Percentiles rank a stretch among this genome's conserved stretches.
Evolutionary conservation across 2,113 vertebrate genomes (phyloP).

Genomic region (Chloropsis hardwickii): DNA sequence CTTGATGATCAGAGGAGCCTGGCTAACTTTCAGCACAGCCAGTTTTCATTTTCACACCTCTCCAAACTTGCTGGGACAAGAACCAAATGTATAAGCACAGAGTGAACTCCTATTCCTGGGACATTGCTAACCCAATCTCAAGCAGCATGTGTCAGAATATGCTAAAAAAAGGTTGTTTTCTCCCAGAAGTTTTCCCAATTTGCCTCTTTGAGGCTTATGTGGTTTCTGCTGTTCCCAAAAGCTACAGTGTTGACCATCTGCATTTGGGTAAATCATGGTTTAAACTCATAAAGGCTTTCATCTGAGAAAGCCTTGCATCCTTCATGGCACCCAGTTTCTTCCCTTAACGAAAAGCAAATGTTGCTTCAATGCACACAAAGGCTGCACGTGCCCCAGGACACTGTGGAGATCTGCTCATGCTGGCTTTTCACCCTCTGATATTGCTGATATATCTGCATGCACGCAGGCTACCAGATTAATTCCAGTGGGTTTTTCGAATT

Average conservation of each 20-base stretch:
- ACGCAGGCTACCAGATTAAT: fast-evolving
- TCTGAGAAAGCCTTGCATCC: background rate
- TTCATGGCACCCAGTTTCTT: background rate
- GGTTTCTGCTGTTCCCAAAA: background rate
- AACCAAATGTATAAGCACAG: background rate
- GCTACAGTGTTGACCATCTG: background rate
- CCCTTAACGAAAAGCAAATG: background rate
- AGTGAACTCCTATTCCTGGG: background rate
- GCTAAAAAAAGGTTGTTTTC: background rate
- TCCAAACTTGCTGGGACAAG: background rate
- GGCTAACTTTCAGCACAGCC: background rate
- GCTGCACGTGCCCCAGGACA: background rate
- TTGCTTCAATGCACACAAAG: background rate
- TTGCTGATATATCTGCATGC: fast-evolving
- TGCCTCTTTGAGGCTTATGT: background rate
- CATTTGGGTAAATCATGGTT: background rate
- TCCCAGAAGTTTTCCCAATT: background rate
- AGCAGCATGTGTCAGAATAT: background rate
- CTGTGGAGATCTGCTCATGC: fast-evolving
- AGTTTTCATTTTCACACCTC: conserved; percentile 31
- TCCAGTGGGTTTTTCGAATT: background rate
- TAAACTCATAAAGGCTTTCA: background rate
- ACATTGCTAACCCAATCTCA: background rate
- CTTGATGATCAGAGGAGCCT: background rate
- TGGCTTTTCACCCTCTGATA: background rate